Evolutionary conservation across 23 tunicate genomes (phyloP), one percentile per base, ranked within the genome.

Genomic region (Oikopleura vanhoeffeni): DNA sequence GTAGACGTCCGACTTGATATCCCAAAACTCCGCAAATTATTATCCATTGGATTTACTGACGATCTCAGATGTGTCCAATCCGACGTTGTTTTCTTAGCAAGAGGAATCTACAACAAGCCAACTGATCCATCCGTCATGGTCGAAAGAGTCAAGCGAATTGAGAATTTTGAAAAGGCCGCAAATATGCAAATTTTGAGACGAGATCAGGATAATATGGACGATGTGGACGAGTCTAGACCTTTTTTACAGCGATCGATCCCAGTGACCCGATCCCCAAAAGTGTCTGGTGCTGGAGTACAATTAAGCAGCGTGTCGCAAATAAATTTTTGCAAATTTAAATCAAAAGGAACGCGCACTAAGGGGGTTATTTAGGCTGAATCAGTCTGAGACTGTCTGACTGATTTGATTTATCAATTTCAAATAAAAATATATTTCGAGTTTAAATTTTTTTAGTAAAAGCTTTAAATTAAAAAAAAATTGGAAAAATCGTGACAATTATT

Each of bases 81-180:
- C 3, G 79, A 71, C 32, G 79, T 30, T 28, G 79, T 71, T 33
- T 71, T 71, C 38, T 30, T 71, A 3, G 79, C 79, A 33, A 33
- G 79, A 33, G 79, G 79, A 28, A 71, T 71, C 2, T 71, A 71
- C 38, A 71, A 71, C 79, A 71, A 71, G 79, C 79, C 79, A 2
- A 71, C 79, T 32, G 79, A 71, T 32, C 79, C 79, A 32, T 18
- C 79, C 35, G 79, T 71, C 34, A 71, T 71, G 79, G 79, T 71
- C 35, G 79, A 71, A 32, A 33, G 79, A 2, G 79, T 71, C 27
- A 71, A 71, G 38, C 79, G 79, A 28, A 71, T 71, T 32, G 79
- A 71, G 32, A 71, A 71, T 32, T 71, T 71, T 71, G 79, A 71
- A 30, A 71, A 71, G 38, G 79, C 79, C 34, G 79, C 79, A 4